Conservation (phyloP, 2,888 invertebrate species). For the Elmis aenea region DNA sequence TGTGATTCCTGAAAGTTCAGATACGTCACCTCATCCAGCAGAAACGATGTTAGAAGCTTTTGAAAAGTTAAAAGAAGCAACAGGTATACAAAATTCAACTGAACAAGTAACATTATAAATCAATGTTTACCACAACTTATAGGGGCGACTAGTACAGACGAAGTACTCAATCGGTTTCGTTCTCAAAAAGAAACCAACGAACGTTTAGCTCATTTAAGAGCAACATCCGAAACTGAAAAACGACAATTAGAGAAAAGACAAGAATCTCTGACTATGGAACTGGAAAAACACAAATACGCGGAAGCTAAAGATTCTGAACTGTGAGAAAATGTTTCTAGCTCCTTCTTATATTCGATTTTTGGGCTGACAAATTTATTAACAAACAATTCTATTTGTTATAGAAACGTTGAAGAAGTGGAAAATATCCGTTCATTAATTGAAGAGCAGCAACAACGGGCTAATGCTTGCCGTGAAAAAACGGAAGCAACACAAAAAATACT, state of each 20-base stretch:
- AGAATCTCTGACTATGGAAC: slow-evolving; percentile 59
- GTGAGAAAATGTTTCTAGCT: slow-evolving; percentile 59
- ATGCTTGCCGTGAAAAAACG: slow-evolving; percentile 41
- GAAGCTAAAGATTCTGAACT: slow-evolving; percentile 76
- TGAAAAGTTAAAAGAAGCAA: slow-evolving; percentile 69
- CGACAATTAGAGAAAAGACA: slow-evolving; percentile 61
- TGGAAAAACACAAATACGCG: slow-evolving; percentile 73
- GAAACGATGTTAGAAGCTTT: slow-evolving; percentile 61
- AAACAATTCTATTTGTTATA: slow-evolving; percentile 41
- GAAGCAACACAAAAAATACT: slow-evolving; percentile 30
- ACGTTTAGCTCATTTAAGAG: slow-evolving; percentile 64
- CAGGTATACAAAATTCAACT: slow-evolving; percentile 48
- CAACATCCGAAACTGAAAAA: slow-evolving; percentile 71
- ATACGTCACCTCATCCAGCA: slow-evolving; percentile 32
- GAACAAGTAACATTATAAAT: not conserved
- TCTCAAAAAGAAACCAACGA: slow-evolving; percentile 69
- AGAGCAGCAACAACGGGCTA: slow-evolving; percentile 46
- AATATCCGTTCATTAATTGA: slow-evolving; percentile 57
- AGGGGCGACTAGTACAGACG: slow-evolving; percentile 70
- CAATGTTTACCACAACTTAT: slow-evolving; percentile 17
- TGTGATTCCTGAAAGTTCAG: slow-evolving; percentile 5
- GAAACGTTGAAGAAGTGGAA: slow-evolving; percentile 68
- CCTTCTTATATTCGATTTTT: slow-evolving; percentile 1
- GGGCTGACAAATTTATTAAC: slow-evolving; percentile 4
- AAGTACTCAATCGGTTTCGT: slow-evolving; percentile 69